These are phyloP conservation scores for Cyanocitta stelleri DNA, from an alignment of 2,113 vertebrate species.

Conservation along the genomic window DNA sequence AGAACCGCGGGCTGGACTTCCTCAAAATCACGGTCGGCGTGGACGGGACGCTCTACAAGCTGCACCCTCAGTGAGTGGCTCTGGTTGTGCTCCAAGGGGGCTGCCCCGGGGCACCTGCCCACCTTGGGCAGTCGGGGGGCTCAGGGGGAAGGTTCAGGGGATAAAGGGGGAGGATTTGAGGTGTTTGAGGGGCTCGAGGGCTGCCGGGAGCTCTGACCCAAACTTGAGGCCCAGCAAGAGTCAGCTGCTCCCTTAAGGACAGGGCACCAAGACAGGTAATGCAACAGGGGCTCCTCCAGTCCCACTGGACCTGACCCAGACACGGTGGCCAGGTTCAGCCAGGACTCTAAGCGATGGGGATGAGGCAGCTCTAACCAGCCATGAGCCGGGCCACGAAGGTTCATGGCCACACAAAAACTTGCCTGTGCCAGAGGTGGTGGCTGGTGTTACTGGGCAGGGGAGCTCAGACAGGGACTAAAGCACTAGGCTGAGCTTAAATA, in stretches of 20 bases:
- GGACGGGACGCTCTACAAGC: slow-evolving; percentile 94
- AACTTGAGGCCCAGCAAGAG: background rate
- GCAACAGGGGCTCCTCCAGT: background rate
- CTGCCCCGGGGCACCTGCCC: background rate
- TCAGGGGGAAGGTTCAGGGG: background rate
- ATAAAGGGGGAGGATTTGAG: background rate
- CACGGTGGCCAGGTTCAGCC: no score
- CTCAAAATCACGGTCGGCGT: slow-evolving; percentile 89
- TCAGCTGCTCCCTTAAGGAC: background rate
- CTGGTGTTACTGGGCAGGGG: fast-evolving
- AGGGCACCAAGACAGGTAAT: fast-evolving
- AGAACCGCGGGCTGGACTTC: slow-evolving; percentile 85
- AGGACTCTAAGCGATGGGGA: background rate
- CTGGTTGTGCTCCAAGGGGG: background rate
- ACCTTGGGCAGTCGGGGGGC: fast-evolving
- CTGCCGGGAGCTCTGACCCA: background rate
- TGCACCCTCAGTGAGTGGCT: slow-evolving; percentile 90
- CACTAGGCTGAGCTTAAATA: background rate
- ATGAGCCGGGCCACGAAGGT: fast-evolving
- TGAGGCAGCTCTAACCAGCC: background rate
- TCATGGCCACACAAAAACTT: fast-evolving
- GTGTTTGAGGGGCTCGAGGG: background rate
- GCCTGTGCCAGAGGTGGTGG: background rate
- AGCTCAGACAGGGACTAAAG: background rate
- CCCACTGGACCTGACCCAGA: no score